Evolutionary conservation across 2,113 vertebrate genomes (phyloP).

Genomic region (Salminus brasiliensis): DNA sequence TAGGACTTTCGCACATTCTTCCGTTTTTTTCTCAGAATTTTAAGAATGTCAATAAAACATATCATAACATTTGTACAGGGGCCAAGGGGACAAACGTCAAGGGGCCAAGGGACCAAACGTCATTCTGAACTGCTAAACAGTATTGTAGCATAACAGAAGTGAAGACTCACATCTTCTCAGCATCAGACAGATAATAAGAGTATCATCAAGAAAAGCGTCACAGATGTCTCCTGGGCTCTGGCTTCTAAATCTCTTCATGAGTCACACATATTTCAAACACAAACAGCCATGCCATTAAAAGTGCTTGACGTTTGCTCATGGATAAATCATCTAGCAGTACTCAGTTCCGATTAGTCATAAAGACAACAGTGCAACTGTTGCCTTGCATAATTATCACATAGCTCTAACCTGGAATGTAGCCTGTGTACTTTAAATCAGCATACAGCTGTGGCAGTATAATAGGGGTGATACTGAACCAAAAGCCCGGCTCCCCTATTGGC

Average conservation of each 20-base stretch:
- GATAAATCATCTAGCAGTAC: background rate
- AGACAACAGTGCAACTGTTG: background rate
- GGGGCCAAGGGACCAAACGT: too few species aligned
- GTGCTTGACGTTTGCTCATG: background rate
- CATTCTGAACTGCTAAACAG: too few species aligned
- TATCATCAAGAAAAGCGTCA: background rate
- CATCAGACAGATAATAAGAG: background rate
- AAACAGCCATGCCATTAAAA: background rate
- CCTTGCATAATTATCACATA: background rate
- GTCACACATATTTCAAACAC: background rate
- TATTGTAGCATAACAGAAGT: too few species aligned
- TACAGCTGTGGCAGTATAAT: background rate
- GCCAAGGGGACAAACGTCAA: too few species aligned
- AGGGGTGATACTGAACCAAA: background rate
- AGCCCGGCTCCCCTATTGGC: background rate
- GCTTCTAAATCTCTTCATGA: background rate
- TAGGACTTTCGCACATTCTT: too few species aligned
- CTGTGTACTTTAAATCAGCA: background rate
- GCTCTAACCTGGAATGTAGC: background rate
- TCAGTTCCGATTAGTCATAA: background rate
- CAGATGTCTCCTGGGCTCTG: background rate
- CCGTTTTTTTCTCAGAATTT: too few species aligned
- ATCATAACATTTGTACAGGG: too few species aligned
- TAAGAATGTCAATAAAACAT: too few species aligned
- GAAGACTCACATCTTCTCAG: too few species aligned